These are phyloP conservation scores for Pseudochirops cupreus DNA, from an alignment of 2,797 vertebrate species.

Conservation along the genomic window DNA sequence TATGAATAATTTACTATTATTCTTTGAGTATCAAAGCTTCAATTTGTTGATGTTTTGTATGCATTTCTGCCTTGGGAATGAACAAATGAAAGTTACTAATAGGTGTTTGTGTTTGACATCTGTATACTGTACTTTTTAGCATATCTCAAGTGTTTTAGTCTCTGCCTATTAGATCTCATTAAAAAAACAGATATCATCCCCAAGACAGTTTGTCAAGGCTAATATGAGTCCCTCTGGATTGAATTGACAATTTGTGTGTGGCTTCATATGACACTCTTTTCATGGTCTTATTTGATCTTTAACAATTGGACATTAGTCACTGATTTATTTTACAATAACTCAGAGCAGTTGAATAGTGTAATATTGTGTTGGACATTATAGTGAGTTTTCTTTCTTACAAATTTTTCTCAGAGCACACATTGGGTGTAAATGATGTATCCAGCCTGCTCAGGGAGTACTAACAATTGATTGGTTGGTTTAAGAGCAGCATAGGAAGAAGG, in stretches of 20 bases:
- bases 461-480: constrained; percentile 81
- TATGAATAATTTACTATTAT: constrained; percentile 77
- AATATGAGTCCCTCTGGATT: constrained; percentile 85
- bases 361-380: constrained; percentile 74
- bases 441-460: constrained; percentile 75
- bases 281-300: constrained; percentile 84
- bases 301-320: constrained; percentile 84
- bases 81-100: constrained; percentile 84
- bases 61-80: constrained; percentile 67
- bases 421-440: constrained; percentile 76
- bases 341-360: constrained; percentile 79
- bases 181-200: constrained; percentile 87
- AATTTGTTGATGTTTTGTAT: constrained; percentile 70
- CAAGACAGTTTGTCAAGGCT: constrained; percentile 89
- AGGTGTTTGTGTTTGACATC: constrained; percentile 84
- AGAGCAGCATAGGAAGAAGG: constrained; percentile 77
- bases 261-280: constrained; percentile 81
- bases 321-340: constrained; percentile 86
- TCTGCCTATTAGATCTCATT: constrained; percentile 88
- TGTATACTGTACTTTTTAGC: constrained; percentile 86
- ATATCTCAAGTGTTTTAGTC: constrained; percentile 85
- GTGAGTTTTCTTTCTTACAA: constrained; percentile 77
- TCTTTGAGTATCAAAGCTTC: constrained; percentile 69
- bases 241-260: constrained; percentile 85
- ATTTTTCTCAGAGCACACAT: constrained; percentile 75